These are phyloP conservation scores for Mactra quadrangularis DNA, from an alignment of 1,140 invertebrate genomes.

Conservation along the genomic window DNA sequence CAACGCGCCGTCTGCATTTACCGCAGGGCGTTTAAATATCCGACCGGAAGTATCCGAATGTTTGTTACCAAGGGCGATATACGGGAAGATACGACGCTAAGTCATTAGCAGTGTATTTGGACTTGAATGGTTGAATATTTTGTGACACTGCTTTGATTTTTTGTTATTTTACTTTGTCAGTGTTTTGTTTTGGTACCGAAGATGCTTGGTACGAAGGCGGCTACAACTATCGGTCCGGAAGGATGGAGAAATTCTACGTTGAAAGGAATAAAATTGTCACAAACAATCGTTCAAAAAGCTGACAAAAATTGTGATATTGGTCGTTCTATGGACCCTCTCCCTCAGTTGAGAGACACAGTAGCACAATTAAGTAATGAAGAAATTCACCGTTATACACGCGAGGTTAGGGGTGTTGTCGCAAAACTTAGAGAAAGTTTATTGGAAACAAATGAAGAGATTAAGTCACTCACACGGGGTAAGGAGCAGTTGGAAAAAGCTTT, in stretches of 20 bases:
- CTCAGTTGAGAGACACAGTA: constrained; percentile 81
- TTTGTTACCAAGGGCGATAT: constrained; percentile 55
- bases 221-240: constrained; percentile 80
- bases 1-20: not conserved
- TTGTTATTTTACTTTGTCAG: constrained; percentile 24
- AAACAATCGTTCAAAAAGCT: constrained; percentile 80
- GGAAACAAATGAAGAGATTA: constrained; percentile 84
- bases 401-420: constrained; percentile 80
- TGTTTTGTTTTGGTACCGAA: constrained; percentile 37
- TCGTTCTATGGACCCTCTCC: constrained; percentile 79
- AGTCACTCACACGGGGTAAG: constrained; percentile 79
- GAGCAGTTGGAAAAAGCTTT: constrained; percentile 81
- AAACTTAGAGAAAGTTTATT: constrained; percentile 82
- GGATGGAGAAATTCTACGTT: constrained; percentile 81
- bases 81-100: constrained; percentile 57
- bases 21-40: constrained; percentile 55
- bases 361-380: constrained; percentile 82
- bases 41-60: constrained; percentile 53
- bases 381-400: constrained; percentile 81
- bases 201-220: constrained; percentile 73
- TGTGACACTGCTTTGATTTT: not conserved
- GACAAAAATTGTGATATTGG: constrained; percentile 81
- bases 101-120: constrained; percentile 33
- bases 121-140: not conserved
- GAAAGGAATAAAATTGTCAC: constrained; percentile 80